A percentile compares a stretch with the other conserved stretches of the same genome.
phyloP scores from a whole-genome alignment of 2,113 vertebrate genomes.

The Mirza zaza region DNA sequence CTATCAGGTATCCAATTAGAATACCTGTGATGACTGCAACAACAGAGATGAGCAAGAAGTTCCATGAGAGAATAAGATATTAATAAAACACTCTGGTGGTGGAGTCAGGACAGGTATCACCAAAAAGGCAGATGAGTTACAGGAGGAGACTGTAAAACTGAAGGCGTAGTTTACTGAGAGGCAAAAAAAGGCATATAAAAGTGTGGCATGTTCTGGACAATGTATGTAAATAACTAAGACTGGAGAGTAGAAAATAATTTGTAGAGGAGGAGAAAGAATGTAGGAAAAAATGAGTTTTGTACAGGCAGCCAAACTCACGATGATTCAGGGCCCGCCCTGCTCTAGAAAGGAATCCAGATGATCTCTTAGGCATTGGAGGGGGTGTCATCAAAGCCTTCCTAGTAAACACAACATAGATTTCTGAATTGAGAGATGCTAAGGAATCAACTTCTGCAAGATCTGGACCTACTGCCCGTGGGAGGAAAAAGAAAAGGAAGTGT shows the following conservation, averaged over 20 bases:
- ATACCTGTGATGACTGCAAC: not conserved
- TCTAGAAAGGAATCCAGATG: not conserved
- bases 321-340: not conserved
- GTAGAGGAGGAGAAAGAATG: not conserved
- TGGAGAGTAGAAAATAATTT: not conserved
- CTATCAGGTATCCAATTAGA: not conserved
- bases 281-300: not conserved
- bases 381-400: not conserved
- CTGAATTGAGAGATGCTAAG: not conserved
- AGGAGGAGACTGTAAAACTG: not conserved
- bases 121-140: not conserved
- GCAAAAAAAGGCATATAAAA: not conserved
- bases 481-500: not conserved
- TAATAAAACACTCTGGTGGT: not conserved
- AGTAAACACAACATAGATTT: not conserved
- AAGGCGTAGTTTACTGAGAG: not conserved
- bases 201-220: not conserved
- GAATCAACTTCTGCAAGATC: not conserved
- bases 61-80: not conserved
- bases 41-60: not conserved
- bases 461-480: not conserved
- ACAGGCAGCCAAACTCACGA: not conserved
- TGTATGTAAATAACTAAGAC: not conserved
- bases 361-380: not conserved
- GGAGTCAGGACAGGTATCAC: not conserved